Conservation (phyloP, 2,797 vertebrate genomes). For the Spheniscus humboldti region DNA sequence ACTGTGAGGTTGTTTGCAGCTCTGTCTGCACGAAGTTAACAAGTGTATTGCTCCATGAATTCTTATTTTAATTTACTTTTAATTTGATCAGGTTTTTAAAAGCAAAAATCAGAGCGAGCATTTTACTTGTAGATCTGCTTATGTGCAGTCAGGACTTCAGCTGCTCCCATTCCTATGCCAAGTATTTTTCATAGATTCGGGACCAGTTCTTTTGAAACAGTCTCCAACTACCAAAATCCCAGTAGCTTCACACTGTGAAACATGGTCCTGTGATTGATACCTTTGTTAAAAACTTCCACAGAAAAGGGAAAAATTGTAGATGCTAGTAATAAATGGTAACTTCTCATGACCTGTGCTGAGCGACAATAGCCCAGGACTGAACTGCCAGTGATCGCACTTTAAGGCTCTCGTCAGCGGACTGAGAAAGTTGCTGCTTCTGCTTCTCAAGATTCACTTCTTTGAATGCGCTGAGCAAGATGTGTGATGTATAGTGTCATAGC, state of each 20-base stretch:
- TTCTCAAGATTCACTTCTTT: not conserved
- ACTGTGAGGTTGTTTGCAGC: accelerated
- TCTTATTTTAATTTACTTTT: not conserved
- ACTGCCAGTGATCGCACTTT: not conserved
- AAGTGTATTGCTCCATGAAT: not conserved
- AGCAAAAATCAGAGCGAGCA: not conserved
- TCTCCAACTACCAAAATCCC: not conserved
- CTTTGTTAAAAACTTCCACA: not conserved
- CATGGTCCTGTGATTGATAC: not conserved
- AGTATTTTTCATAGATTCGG: not conserved
- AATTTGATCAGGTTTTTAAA: not conserved
- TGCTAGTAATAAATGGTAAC: not conserved
- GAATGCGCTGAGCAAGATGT: not conserved
- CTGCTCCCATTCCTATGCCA: not conserved
- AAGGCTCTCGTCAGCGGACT: not conserved
- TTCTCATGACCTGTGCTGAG: not conserved
- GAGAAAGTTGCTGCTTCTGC: not conserved
- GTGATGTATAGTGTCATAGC: not conserved
- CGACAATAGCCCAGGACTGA: not conserved
- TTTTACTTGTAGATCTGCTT: not conserved
- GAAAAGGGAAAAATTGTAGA: not conserved
- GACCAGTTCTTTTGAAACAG: not conserved
- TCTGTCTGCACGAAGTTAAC: not conserved
- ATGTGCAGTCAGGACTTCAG: not conserved
- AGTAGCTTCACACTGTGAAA: not conserved